Conservation (phyloP, 2,113 vertebrate species). For the Salvelinus alpinus region DNA sequence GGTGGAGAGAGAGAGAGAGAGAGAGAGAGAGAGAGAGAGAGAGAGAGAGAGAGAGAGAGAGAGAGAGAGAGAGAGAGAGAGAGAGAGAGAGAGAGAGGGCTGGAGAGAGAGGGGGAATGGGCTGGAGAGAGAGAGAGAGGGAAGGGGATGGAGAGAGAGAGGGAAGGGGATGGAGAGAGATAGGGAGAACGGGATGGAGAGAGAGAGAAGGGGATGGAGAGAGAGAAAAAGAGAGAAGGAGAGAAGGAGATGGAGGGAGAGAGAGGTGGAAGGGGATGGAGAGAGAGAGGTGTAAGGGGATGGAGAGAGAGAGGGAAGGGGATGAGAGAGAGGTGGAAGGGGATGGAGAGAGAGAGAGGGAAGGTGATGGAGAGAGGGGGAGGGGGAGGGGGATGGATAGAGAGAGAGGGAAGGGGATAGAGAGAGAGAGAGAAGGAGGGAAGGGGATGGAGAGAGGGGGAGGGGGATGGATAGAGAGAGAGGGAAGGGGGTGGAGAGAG, state of each 20-base stretch:
- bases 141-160: conserved; percentile 13
- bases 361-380: conserved; percentile 37
- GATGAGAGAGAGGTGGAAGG: conserved; percentile 20
- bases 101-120: conserved; percentile 14
- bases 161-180: conserved; percentile 9
- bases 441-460: too few relatives aligned
- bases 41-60: conserved; percentile 14
- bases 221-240: neutral
- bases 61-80: conserved; percentile 29
- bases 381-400: neutral
- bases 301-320: neutral
- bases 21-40: conserved; percentile 20
- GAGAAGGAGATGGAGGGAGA: neutral
- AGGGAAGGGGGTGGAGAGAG: too few relatives aligned
- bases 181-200: conserved; percentile 15
- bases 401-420: conserved; percentile 24
- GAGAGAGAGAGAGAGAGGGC: neutral
- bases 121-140: neutral
- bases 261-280: too few relatives aligned
- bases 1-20: neutral
- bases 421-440: neutral
- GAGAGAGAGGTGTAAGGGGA: conserved; percentile 25
- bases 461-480: too few relatives aligned
- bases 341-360: conserved; percentile 21
- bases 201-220: conserved; percentile 34